phyloP scores from a whole-genome alignment of 2,113 vertebrate genomes.

The Prietella phreatophila region DNA sequence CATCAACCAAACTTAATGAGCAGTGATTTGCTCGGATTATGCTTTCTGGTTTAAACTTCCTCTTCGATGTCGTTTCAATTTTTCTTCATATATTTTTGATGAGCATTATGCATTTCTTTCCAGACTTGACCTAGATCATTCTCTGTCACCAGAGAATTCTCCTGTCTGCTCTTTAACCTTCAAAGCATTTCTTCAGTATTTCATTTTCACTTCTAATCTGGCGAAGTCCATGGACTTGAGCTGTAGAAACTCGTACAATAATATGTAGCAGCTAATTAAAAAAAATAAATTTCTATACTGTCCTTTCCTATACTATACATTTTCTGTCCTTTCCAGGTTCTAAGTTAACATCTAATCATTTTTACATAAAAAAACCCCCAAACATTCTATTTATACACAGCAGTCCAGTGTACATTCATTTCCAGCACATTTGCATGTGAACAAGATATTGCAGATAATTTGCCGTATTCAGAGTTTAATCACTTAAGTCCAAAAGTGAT shows the following conservation, averaged over 20 bases:
- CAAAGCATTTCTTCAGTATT: not conserved
- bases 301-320: not conserved
- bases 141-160: not conserved
- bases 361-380: slow-evolving; percentile 36
- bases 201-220: not conserved
- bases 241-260: not conserved
- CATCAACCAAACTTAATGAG: not conserved
- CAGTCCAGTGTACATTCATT: slow-evolving; percentile 24
- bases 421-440: not conserved
- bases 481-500: not conserved
- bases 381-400: slow-evolving; percentile 10
- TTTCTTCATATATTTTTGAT: not conserved
- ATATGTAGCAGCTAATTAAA: slow-evolving; percentile 4
- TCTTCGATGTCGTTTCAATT: not conserved
- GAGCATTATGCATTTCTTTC: not conserved
- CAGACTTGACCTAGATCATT: not conserved
- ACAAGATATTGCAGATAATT: not conserved
- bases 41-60: not conserved
- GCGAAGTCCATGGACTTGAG: not conserved
- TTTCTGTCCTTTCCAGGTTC: not conserved
- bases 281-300: not conserved
- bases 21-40: not conserved
- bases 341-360: slow-evolving; percentile 18
- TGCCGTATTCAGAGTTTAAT: not conserved
- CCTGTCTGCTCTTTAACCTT: not conserved